Base-by-base conservation (phyloP, 2,797 vertebrate genomes). In the Crenichthys baileyi region DNA sequence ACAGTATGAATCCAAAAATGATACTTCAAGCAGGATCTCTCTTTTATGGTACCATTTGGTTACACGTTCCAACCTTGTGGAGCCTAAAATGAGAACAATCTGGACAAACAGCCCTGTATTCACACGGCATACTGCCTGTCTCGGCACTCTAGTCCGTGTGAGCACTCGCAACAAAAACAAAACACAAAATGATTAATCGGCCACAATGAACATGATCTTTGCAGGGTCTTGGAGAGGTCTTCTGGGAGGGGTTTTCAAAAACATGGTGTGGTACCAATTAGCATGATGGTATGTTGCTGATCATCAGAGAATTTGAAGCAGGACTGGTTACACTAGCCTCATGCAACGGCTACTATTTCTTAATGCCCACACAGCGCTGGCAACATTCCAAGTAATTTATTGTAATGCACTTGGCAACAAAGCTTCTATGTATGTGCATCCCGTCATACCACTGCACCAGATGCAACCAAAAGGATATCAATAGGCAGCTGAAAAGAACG, bases 31-130 rank as follows among this genome's bases (percentile, higher is more conserved):
- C 50, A 16, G 50, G 60, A 31, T 15, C 15, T 29, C 6, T 36
- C 29, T 36, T 63, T 63, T 36, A 63, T 67, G 4, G 24, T 13
- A 41, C 39, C 63, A 67, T 67, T 67, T 67, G 63, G 63, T 67
- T 67, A 2, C 22, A 41, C 39, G 63, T 67, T 67, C 63, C 63
- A 67, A 67, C 8, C 36, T 67, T 67, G 63, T 67, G 63, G 63
- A 67, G 63, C 63, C 63, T 44, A 67, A 44, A 67, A 67, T 67
- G 9, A 67, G 20, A 67, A 44, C 39, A 67, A 44, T 67, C 63
- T 67, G 63, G 63, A 67, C 9, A 67, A 67, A 67, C 39, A 41
- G 63, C 5, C 63, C 63, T 41, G 63, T 41, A 15, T 24, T 22
- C 63, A 41, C 36, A 44, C 22, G 2, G 36, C 39, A 41, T 24